Base-by-base conservation (phyloP, 2,797 vertebrate genomes). In the Microhierax caerulescens region DNA sequence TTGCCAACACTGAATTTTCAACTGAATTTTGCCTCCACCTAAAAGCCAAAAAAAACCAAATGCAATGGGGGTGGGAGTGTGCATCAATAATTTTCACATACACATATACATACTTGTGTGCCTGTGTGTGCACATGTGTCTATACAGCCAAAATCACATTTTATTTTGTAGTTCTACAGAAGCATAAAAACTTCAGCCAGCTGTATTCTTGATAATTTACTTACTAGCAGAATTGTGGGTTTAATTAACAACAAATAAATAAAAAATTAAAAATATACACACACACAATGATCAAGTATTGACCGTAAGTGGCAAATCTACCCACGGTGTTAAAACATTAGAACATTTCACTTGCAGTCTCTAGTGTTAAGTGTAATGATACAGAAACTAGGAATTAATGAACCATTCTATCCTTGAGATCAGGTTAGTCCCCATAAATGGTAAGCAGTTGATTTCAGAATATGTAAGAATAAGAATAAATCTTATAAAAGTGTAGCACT, bases 381-480 rank as follows among this genome's bases (percentile, higher is more conserved):
- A 74, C 50, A 88, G 32, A 96, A 37, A 80, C 54, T 45, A 39
- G n/a, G 72, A 93, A 96, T 83, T 85, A 95, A 93, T 70, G 81
- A 93, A 82, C 34, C 69, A 32, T 80, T 93, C 47, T 51, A 48
- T 19, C 63, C 60, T 13, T 75, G 68, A 88, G 91, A 96, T 94
- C 74, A 91, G 30, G 45, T 95, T 87, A 94, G 72, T 48, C 57
- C 54, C 54, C 39, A 57, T 18, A 95, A 97, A 83, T 4, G 23
- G 32, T 47, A 93, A 54, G 54, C 47, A 76, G 60, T 60, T 92
- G 76, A 93, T 85, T 93, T 94, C 89, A 91, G 53, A 95, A 47
- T 61, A 92, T 47, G 10, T 34, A 89, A 80, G 37, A 95, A 23
- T 34, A 89, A 80, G 37, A 95, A 23, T 68, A 94, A 88, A 88